Conservation (phyloP, 2,888 invertebrate genomes). For the Drosophila nr. fundita region DNA sequence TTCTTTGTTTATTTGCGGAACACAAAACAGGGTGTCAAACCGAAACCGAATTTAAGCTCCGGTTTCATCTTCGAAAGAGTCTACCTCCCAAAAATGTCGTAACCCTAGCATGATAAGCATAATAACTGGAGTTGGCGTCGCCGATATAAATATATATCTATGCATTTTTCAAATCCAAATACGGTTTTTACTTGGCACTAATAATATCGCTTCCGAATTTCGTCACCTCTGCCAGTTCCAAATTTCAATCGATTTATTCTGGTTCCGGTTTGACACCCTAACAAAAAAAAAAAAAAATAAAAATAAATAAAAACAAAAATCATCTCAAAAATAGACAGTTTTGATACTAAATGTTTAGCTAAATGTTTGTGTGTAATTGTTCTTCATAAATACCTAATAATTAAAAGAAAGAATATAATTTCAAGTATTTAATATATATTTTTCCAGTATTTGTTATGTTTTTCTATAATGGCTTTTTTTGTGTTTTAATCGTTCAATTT, state of each 20-base stretch:
- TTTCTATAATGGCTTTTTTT: constrained; percentile 24
- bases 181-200: background rate
- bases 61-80: background rate
- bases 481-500: constrained; percentile 24
- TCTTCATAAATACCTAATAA: constrained; percentile 17
- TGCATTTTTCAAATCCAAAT: background rate
- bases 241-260: background rate
- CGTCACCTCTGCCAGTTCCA: background rate
- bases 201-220: background rate
- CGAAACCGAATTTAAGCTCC: background rate
- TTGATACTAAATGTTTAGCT: constrained; percentile 58
- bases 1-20: constrained; percentile 43
- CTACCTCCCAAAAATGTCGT: no score
- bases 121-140: background rate
- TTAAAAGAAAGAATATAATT: constrained; percentile 20
- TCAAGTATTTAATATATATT: constrained; percentile 6
- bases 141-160: background rate
- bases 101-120: no score
- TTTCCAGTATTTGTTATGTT: constrained; percentile 6
- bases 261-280: background rate
- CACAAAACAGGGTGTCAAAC: background rate
- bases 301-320: constrained; percentile 12
- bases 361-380: constrained; percentile 65
- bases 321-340: constrained; percentile 11
- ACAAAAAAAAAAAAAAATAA: constrained; percentile 9